These are phyloP conservation scores for Lasioglossum calceatum DNA, from an alignment of 2,888 invertebrate genomes.

Conservation along the genomic window DNA sequence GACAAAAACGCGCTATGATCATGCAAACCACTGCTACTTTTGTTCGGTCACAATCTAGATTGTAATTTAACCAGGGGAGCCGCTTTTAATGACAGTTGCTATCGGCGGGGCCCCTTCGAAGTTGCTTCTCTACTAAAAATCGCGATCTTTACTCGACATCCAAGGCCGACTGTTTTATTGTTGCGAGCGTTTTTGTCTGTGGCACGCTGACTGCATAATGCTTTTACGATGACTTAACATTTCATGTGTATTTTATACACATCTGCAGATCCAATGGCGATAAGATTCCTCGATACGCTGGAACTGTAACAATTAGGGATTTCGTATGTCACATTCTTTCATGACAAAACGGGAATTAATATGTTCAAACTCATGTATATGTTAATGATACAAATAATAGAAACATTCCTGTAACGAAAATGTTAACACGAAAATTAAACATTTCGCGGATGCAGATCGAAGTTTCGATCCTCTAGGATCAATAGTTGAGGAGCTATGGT, in stretches of 20 bases:
- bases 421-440: too few species aligned
- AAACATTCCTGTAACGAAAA: too few species aligned
- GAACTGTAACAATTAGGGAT: too few species aligned
- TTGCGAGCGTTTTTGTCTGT: neutral
- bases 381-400: too few species aligned
- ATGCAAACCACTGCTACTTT: neutral
- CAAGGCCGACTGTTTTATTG: neutral
- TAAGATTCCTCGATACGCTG: too few species aligned
- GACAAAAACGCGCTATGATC: neutral
- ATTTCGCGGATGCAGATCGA: too few species aligned
- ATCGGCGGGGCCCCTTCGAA: neutral
- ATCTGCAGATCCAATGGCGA: too few species aligned
- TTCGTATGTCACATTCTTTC: too few species aligned
- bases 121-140: neutral
- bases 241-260: neutral
- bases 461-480: too few species aligned
- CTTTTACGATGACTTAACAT: neutral
- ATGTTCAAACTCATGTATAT: too few species aligned
- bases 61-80: neutral
- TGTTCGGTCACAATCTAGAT: neutral
- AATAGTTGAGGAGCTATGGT: too few species aligned
- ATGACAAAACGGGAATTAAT: too few species aligned
- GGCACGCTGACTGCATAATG: neutral
- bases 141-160: neutral
- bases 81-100: neutral